Evolutionary conservation across 1,140 invertebrate genomes (phyloP).

Genomic region (Copidosoma floridanum): DNA sequence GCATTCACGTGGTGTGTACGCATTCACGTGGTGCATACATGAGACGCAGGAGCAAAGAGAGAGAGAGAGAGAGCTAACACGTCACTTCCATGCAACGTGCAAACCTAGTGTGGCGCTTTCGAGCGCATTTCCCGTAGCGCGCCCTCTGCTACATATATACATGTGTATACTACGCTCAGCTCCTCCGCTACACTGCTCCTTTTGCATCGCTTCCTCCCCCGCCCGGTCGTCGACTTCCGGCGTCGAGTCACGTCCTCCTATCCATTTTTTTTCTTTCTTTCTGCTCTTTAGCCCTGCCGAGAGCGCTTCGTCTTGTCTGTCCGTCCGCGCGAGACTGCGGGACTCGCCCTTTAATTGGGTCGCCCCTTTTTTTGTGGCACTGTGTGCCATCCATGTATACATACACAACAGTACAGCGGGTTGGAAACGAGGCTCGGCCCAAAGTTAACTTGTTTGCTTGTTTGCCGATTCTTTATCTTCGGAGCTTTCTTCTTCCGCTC

Average conservation of each 20-base stretch:
- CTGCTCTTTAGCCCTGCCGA: neutral
- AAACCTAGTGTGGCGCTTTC: neutral
- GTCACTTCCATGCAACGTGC: too few species aligned
- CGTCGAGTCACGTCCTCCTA: slow-evolving; percentile 10
- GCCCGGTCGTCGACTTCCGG: slow-evolving; percentile 10
- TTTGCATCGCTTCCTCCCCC: neutral
- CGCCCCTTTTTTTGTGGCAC: slow-evolving; percentile 2
- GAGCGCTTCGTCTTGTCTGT: neutral
- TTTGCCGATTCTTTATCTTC: neutral
- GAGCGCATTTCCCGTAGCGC: slow-evolving; percentile 26
- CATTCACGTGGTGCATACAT: neutral
- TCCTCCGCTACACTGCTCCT: too few species aligned
- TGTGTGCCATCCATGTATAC: neutral
- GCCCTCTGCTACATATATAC: too few species aligned
- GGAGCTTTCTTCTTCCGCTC: neutral
- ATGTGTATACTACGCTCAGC: too few species aligned
- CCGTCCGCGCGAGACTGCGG: neutral
- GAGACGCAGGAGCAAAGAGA: neutral
- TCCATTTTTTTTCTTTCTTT: neutral
- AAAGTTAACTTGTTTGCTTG: slow-evolving; percentile 1
- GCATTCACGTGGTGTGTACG: neutral
- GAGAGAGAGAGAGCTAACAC: too few species aligned
- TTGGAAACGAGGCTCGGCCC: neutral
- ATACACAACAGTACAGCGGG: too few species aligned
- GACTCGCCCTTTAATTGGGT: slow-evolving; percentile 20